Base-by-base conservation (phyloP, 2,113 vertebrate species). In the Phylloscopus trochilus region DNA sequence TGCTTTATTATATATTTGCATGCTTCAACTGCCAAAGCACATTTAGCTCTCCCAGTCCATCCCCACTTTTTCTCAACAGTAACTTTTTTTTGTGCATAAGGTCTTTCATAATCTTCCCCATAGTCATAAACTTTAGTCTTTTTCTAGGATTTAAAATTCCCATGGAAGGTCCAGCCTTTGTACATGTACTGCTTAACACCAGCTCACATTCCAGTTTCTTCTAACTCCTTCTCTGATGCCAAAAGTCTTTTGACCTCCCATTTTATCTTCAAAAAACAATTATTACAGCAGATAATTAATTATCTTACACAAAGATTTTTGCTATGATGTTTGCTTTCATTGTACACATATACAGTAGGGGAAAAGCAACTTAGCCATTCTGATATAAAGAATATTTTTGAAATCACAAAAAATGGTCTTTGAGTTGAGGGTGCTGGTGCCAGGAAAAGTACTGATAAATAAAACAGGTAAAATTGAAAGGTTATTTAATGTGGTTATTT, bases 311-410 rank as follows among this genome's bases (percentile, higher is more conserved):
- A 86, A 67, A 55, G 27, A 51, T 44, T 77, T 93, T 69, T 91
- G 28, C 19, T 78, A 18, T 1, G 0, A 12, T 72, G 15, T 67
- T 94, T 60, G 49, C 24, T 83, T 85, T 85, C 31, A 10, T 39
- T 55, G 30, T 70, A 47, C 62, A 74, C 11, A 81, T 43, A 28
- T 24, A 39, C 0, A 0, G 1, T 37, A 16, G 3, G 3, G 3
- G 30, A 6, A 83, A 77, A 63, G 52, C 10, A 77, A 51, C 16
- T 67, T 51, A 81, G 28, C 5, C 39, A 15, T 70, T 78, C 22
- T 56, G 33, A 9, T 75, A 49, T 14, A 64, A 84, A 67, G 16
- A 88, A n/a, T 9, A 41, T 55, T 67, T 76, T 39, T 90, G 33
- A 27, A 51, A 59, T 47, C 7, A 27, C 1, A 60, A 47, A 81